Evolutionary conservation across 92 coral and sea anemone genomes (phyloP).

Genomic region (Epizoanthus illoricatus): DNA sequence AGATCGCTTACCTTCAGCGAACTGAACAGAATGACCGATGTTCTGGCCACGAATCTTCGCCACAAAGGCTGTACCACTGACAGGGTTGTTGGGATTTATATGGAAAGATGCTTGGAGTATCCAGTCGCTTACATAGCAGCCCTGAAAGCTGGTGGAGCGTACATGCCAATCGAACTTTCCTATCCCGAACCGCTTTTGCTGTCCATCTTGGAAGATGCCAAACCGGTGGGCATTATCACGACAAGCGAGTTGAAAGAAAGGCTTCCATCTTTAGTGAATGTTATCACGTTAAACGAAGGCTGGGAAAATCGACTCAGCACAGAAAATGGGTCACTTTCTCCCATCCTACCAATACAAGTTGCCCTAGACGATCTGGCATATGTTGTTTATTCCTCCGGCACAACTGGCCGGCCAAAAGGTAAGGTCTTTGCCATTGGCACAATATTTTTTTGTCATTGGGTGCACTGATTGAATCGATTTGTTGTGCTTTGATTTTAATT

Average conservation of each 20-base stretch:
- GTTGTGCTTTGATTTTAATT: no score
- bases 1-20: conserved; percentile 66
- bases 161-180: conserved; percentile 76
- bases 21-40: conserved; percentile 66
- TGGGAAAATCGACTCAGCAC: conserved; percentile 62
- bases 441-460: neutral
- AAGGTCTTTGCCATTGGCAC: neutral
- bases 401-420: conserved; percentile 91
- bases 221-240: conserved; percentile 70
- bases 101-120: conserved; percentile 74
- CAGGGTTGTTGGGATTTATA: conserved; percentile 76
- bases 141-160: conserved; percentile 87
- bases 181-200: conserved; percentile 67
- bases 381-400: conserved; percentile 87
- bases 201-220: conserved; percentile 77
- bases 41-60: conserved; percentile 70
- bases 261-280: conserved; percentile 56
- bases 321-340: conserved; percentile 57
- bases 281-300: conserved; percentile 61
- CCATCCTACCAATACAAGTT: conserved; percentile 43
- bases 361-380: conserved; percentile 75
- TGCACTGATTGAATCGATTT: neutral
- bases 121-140: conserved; percentile 75
- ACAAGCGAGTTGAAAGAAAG: conserved; percentile 55
- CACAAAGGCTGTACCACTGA: conserved; percentile 70